phyloP scores from a whole-genome alignment of 2,888 invertebrate species.

The Diaphora mendica region DNA sequence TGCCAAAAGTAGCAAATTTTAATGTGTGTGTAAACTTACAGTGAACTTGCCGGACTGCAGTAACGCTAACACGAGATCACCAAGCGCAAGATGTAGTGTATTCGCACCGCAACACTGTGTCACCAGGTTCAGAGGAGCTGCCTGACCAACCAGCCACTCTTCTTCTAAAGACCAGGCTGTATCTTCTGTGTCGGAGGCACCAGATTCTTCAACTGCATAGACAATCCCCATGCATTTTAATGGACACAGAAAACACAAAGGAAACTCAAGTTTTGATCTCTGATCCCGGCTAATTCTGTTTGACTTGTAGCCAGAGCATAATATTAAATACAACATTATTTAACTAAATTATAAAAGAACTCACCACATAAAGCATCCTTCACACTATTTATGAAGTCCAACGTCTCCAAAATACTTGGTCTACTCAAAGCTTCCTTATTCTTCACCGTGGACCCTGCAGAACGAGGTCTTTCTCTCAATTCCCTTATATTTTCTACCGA shows the following conservation, averaged over 20 bases:
- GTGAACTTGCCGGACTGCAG: constrained; percentile 71
- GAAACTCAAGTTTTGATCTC: too few relatives aligned
- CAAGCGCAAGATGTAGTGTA: constrained; percentile 65
- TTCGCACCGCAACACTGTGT: constrained; percentile 58
- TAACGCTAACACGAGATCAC: constrained; percentile 69
- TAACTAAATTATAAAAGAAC: constrained; percentile 28
- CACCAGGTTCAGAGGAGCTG: constrained; percentile 69
- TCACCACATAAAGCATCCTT: constrained; percentile 78
- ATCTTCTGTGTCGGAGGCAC: constrained; percentile 76
- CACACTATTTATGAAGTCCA: constrained; percentile 81
- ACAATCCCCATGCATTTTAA: neutral
- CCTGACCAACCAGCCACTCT: constrained; percentile 72
- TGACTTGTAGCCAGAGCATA: too few relatives aligned
- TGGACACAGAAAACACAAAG: too few relatives aligned
- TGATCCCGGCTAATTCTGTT: too few relatives aligned
- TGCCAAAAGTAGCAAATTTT: neutral
- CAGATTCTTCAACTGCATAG: constrained; percentile 76
- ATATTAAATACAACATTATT: too few relatives aligned
- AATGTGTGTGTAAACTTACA: constrained; percentile 62
- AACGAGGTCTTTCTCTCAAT: constrained; percentile 74
- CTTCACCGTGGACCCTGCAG: constrained; percentile 80
- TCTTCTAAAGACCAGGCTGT: constrained; percentile 69
- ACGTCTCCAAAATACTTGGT: constrained; percentile 79
- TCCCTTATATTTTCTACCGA: constrained; percentile 77
- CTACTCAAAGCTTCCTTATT: constrained; percentile 74